Evolutionary conservation across 2,113 vertebrate species (phyloP), one percentile per base, ranked within the genome.

Genomic region (Alectura lathami): DNA sequence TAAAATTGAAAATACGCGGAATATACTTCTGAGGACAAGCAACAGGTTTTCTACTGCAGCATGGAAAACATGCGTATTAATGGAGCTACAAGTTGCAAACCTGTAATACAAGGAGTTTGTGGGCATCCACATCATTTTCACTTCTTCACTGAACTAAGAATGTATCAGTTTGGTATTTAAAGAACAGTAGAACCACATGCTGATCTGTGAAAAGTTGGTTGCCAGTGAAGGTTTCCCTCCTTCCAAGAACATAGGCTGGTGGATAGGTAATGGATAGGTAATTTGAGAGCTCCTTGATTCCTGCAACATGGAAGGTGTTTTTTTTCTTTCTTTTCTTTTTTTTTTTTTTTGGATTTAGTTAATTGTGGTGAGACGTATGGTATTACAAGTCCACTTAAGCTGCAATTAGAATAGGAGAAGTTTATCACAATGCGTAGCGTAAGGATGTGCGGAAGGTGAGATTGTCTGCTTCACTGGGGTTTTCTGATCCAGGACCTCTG

Each of bases 71-170:
- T 56, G 30, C 53, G 8, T 32, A 20, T 32, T 32, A 30, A 32
- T 56, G 53, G 17, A 42, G 67, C 27, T 88, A 20, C 17, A 34
- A 67, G 56, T 42, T 14, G 18, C 24, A 66, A 70, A 67, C 18
- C 20, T 7, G 7, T 54, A 27, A 16, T 63, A 5, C 11, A 24
- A 27, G 72, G 64, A 79, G 34, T 62, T n/a, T 74, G 1, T 27
- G 9, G 11, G 2, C 76, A 24, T 64, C 40, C 2, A 1, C 43
- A 11, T 50, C 1, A 13, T n/a, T 76, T 42, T 18, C 2, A 3
- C 21, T 69, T 47, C 43, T 70, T 30, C 17, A 43, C 4, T 50
- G 18, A 76, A 50, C 23, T 32, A 47, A 68, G 10, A 8, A 21
- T 89, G 47, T 77, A 23, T 82, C 67, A 43, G 10, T 60, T 82